Evolutionary conservation across 2,888 invertebrate species (phyloP), one percentile per base, ranked within the genome.

Genomic region (Pemphredon lugubris): DNA sequence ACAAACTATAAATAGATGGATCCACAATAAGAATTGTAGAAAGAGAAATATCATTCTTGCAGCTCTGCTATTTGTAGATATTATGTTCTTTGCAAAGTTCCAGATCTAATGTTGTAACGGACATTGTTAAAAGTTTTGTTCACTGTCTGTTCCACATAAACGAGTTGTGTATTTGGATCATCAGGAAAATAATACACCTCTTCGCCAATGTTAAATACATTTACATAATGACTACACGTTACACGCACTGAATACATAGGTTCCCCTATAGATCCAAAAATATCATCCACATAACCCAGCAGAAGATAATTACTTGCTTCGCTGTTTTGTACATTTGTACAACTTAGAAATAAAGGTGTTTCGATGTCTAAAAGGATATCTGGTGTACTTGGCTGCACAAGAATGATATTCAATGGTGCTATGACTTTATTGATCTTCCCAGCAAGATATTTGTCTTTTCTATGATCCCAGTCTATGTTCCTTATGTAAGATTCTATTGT

Each of bases 271-370:
- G 68, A 51, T 16, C 73, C 75, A 60, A 81, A 76, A 50, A 78
- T 64, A 55, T 81, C 81, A 16, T 81, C 73, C 23, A 81, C 68
- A 3, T 64, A 42, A 6, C 81, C 75, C 13, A 81, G 21, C n/a
- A 61, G 34, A 45, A n/a, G 14, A 16, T 50, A 71, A 39, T 63
- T 48, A 1, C 11, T 37, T 32, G 9, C 30, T 11, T 37, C 14
- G 7, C 0, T 6, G 18, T 40, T 32, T n/a, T 61, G 5, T 7
- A 14, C 6, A 39, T 59, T 32, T 26, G 16, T 34, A 32, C 11
- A 3, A 14, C 14, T 39, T 30, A 78, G 20, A 53, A 65, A 81
- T 42, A 81, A 48, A 34, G 72, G 66, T 26, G 68, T 81, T 37
- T 53, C 71, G 11, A 81, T 14, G 21, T 77, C 63, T 42, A 81